phyloP scores from a whole-genome alignment of 2,888 invertebrate species.

The Hydriomena furcata region DNA sequence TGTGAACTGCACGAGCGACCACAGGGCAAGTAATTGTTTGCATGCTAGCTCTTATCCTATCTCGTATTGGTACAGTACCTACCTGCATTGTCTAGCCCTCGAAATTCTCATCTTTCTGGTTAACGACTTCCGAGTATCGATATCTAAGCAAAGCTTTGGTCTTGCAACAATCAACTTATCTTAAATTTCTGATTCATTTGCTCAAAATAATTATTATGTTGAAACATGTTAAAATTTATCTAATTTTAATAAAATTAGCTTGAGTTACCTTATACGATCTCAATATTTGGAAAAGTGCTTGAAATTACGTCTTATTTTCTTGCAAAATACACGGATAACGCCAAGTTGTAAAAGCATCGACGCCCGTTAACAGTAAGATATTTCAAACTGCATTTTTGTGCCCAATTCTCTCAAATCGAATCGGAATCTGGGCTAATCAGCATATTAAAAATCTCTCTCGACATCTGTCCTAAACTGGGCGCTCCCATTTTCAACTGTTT shows the following conservation, averaged over 20 bases:
- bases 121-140: not conserved
- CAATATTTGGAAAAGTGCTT: too few relatives aligned
- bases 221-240: too few relatives aligned
- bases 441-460: constrained; percentile 24
- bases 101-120: constrained; percentile 22
- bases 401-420: constrained; percentile 19
- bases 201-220: too few relatives aligned
- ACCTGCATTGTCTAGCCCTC: constrained; percentile 31
- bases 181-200: too few relatives aligned
- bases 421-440: constrained; percentile 33
- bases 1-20: constrained; percentile 57
- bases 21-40: constrained; percentile 35
- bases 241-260: too few relatives aligned
- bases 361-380: constrained; percentile 8
- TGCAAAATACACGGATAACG: constrained; percentile 5
- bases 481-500: constrained; percentile 13
- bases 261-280: too few relatives aligned
- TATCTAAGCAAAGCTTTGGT: too few relatives aligned
- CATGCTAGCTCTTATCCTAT: constrained; percentile 34
- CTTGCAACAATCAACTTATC: too few relatives aligned
- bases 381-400: constrained; percentile 22
- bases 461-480: constrained; percentile 22
- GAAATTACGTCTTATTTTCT: not conserved
- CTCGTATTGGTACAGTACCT: constrained; percentile 29
- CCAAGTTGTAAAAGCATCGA: not conserved